phyloP scores from a whole-genome alignment of 2,888 invertebrate species.

The Eupithecia insigniata region DNA sequence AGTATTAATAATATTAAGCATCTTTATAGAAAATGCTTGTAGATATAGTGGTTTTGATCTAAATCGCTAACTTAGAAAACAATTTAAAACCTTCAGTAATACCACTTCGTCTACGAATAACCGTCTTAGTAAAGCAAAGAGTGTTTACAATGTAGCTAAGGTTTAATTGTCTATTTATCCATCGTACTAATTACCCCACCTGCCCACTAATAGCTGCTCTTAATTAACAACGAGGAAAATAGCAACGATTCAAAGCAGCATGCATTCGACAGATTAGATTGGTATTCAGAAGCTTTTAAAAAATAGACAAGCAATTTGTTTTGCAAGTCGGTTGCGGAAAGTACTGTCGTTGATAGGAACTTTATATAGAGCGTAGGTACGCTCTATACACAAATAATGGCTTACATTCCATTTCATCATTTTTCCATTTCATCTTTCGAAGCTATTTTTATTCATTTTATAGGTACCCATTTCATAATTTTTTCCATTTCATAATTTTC shows the following conservation, averaged over 20 bases:
- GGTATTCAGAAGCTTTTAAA: not conserved
- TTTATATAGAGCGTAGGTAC: too few species aligned
- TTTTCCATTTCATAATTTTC: too few species aligned
- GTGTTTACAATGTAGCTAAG: constrained; percentile 6
- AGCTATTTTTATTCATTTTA: too few species aligned
- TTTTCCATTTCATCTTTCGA: too few species aligned
- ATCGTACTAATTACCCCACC: constrained; percentile 53
- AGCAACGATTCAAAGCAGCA: constrained; percentile 15
- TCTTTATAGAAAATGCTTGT: too few species aligned
- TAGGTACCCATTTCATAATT: too few species aligned
- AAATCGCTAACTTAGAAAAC: not conserved
- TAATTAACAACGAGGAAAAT: constrained; percentile 49
- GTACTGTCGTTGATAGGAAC: too few species aligned
- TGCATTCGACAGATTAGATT: constrained; percentile 24
- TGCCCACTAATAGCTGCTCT: constrained; percentile 48
- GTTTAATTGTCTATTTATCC: constrained; percentile 58
- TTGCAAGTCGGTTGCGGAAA: not conserved
- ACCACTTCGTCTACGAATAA: not conserved
- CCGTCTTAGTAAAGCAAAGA: not conserved
- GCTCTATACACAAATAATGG: too few species aligned
- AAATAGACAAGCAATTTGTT: not conserved
- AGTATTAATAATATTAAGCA: too few species aligned
- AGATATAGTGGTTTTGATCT: not conserved
- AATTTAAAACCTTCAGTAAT: not conserved
- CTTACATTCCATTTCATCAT: too few species aligned